A percentile compares a stretch with the other conserved stretches of the same genome.
Evolutionary conservation across 23 tunicate genomes (phyloP).

Genomic region (Phallusia fumigata): DNA sequence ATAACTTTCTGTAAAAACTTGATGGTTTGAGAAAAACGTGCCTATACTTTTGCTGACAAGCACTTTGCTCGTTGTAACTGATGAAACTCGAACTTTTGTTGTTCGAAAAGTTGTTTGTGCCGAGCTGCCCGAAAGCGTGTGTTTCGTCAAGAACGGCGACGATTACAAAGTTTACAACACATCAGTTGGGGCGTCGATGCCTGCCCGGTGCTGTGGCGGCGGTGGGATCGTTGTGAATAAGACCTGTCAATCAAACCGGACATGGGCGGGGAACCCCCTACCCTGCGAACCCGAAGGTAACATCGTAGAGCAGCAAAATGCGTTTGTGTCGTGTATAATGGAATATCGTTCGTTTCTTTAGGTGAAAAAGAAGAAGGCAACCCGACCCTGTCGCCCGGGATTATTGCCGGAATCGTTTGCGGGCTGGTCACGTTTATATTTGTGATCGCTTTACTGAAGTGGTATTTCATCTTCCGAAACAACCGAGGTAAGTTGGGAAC

Average conservation of each 20-base stretch:
- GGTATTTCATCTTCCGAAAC: not conserved
- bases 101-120: not conserved
- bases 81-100: too few species aligned
- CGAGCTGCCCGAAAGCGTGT: not conserved
- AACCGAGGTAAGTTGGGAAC: not conserved
- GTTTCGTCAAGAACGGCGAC: not conserved
- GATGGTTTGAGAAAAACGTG: too few species aligned
- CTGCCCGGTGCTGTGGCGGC: not conserved
- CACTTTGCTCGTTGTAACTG: too few species aligned
- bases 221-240: not conserved
- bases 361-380: too few species aligned
- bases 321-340: not conserved
- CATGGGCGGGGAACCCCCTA: not conserved
- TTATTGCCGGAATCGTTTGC: not conserved
- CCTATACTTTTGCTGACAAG: too few species aligned
- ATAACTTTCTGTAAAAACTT: too few species aligned
- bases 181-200: not conserved
- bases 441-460: not conserved
- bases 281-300: constrained; percentile 3
- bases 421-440: not conserved
- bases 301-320: not conserved
- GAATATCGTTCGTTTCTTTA: not conserved
- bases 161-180: not conserved
- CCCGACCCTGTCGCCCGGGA: not conserved
- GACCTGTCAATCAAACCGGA: not conserved